Percentiles rank a stretch among this genome's conserved stretches.
These are phyloP conservation scores for Heteromormyrus szaboi DNA, from an alignment of 2,797 vertebrate species.

Conservation along the genomic window DNA sequence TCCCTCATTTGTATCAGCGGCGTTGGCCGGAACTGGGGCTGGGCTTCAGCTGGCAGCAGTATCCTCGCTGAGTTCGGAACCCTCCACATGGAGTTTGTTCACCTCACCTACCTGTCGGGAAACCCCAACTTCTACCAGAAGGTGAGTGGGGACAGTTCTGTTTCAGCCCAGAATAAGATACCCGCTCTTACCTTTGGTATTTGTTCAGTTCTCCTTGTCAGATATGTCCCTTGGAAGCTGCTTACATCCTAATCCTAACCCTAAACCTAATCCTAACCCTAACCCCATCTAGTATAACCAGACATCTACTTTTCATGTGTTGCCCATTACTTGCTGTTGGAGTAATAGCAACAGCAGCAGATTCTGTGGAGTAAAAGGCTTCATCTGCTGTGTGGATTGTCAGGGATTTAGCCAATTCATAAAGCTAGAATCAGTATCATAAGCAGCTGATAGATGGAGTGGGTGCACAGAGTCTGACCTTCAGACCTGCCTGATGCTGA, in stretches of 20 bases:
- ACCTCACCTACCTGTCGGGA: slow-evolving; percentile 93
- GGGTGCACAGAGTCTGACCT: not conserved
- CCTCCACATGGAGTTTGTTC: slow-evolving; percentile 97
- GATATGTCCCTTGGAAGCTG: not conserved
- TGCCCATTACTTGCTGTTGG: not conserved
- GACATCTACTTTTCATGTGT: not conserved
- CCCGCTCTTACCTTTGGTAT: not conserved
- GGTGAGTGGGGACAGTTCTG: slow-evolving; percentile 50
- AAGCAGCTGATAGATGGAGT: not conserved
- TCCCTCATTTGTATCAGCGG: slow-evolving; percentile 57
- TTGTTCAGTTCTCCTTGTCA: not conserved
- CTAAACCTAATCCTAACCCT: not conserved
- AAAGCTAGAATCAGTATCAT: not conserved
- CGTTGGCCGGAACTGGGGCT: slow-evolving; percentile 96
- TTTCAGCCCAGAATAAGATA: not conserved
- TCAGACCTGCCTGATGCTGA: not conserved
- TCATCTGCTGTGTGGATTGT: not conserved
- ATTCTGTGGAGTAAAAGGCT: not conserved
- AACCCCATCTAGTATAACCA: not conserved
- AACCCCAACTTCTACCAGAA: slow-evolving; percentile 91
- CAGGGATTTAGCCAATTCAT: not conserved
- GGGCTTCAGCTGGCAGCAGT: slow-evolving; percentile 96
- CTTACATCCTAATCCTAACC: not conserved
- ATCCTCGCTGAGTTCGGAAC: slow-evolving; percentile 97
- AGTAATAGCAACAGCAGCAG: not conserved